These are phyloP conservation scores for Pycnonotus jocosus DNA, from an alignment of 2,113 vertebrate genomes.

Conservation along the genomic window DNA sequence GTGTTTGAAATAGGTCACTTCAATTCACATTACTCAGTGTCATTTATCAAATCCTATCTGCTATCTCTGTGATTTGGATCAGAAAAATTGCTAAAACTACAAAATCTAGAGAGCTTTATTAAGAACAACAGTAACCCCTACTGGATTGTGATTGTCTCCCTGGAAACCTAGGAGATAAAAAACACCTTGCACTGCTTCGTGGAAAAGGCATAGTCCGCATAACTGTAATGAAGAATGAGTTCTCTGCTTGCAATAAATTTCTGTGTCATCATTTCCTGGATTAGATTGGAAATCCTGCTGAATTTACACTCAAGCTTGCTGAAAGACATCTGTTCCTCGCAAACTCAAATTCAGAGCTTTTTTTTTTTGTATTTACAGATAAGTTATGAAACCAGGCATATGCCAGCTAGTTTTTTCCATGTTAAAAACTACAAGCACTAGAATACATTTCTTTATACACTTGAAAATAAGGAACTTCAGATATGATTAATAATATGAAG, in stretches of 20 bases:
- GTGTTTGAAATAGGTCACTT: neutral
- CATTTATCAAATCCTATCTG: constrained; percentile 60
- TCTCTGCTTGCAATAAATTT: constrained; percentile 24
- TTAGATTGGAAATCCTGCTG: constrained; percentile 38
- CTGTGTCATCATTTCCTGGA: constrained; percentile 25
- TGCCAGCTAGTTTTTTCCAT: neutral
- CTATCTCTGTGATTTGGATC: constrained; percentile 69
- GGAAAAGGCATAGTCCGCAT: neutral
- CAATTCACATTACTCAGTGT: constrained; percentile 2
- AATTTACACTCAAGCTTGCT: neutral
- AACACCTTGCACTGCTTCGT: constrained; percentile 39
- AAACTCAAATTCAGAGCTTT: constrained; percentile 21
- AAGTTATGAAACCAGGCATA: constrained; percentile 15
- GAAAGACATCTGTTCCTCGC: constrained; percentile 42
- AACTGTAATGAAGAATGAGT: neutral
- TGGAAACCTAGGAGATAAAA: constrained; percentile 77
- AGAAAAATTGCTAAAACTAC: constrained; percentile 65
- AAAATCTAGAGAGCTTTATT: constrained; percentile 68
- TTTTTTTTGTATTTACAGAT: constrained; percentile 31
- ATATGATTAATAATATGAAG: neutral
- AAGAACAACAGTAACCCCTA: constrained; percentile 66
- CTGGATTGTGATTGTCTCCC: constrained; percentile 72
- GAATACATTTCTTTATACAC: neutral
- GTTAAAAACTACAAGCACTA: neutral
- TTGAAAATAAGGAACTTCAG: neutral